Percentiles rank a stretch among this genome's conserved stretches.
Evolutionary conservation across 2,113 vertebrate species (phyloP).

Genomic region (Notarius lentiginosus): DNA sequence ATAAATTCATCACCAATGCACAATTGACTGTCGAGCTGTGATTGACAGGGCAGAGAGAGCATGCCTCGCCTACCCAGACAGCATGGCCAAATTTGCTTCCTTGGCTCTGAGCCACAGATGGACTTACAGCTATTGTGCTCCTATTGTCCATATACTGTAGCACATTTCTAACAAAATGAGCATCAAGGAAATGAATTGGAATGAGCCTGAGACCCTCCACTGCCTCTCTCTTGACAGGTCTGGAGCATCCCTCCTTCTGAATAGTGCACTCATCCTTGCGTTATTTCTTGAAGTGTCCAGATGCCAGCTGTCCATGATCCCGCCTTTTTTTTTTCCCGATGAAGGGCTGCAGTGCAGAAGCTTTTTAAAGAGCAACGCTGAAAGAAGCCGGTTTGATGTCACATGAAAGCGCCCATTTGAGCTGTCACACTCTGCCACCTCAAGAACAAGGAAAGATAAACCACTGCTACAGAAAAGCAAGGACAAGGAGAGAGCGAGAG

Average conservation of each 20-base stretch:
- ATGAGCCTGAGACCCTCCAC: not conserved
- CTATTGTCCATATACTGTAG: not conserved
- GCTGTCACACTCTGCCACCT: slow-evolving; percentile 6
- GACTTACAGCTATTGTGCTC: not conserved
- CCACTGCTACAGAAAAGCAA: not conserved
- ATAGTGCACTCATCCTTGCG: not conserved
- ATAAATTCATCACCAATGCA: too few relatives aligned
- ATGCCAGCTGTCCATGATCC: not conserved
- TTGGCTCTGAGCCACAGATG: not conserved
- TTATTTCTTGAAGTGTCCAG: slow-evolving; percentile 7
- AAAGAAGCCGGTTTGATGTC: slow-evolving; percentile 23
- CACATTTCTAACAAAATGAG: not conserved
- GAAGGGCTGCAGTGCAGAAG: not conserved
- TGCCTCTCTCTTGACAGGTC: not conserved
- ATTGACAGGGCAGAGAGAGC: not conserved
- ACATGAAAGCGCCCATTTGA: not conserved
- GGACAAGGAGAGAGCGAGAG: not conserved
- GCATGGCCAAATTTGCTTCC: not conserved
- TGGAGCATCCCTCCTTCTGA: not conserved
- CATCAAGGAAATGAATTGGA: not conserved
- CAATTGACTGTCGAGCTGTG: too few relatives aligned
- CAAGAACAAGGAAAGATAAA: slow-evolving; percentile 8
- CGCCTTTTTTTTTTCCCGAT: not conserved
- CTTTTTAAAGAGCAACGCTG: not conserved
- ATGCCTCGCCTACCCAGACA: not conserved